Evolutionary conservation across 2,888 invertebrate species (phyloP).

Genomic region (Coelopa pilipes): DNA sequence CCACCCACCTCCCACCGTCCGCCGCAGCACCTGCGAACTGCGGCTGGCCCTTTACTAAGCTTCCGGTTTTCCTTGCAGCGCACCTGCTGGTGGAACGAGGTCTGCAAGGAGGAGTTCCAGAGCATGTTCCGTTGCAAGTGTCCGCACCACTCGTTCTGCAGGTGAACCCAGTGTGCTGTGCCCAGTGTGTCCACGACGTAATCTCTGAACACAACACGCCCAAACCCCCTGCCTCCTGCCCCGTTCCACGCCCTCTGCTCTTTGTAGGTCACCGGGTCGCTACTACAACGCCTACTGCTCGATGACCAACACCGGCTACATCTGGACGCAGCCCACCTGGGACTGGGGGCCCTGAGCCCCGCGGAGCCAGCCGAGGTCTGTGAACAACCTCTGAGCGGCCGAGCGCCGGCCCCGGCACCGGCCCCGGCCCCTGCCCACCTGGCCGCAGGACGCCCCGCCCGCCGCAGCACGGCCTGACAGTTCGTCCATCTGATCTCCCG

Average conservation of each 20-base stretch:
- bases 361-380: neutral
- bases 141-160: constrained; percentile 88
- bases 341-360: constrained; percentile 55
- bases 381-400: neutral
- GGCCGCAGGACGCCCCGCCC: too few species aligned
- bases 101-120: constrained; percentile 92
- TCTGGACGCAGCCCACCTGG: constrained; percentile 83
- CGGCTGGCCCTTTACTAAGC: too few species aligned
- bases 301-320: constrained; percentile 90
- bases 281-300: constrained; percentile 92
- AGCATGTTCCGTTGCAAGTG: constrained; percentile 87
- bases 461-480: neutral
- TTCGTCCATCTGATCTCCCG: neutral
- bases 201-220: too few species aligned
- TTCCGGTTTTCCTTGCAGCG: constrained; percentile 70
- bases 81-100: constrained; percentile 94
- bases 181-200: neutral
- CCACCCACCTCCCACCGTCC: too few species aligned
- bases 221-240: too few species aligned
- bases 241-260: neutral
- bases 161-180: constrained; percentile 64
- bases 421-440: neutral
- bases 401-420: too few species aligned
- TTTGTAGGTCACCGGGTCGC: constrained; percentile 76
- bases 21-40: too few species aligned